Evolutionary conservation across 2,113 vertebrate genomes (phyloP), one percentile per base, ranked within the genome.

Genomic region (Xiphophorus couchianus): DNA sequence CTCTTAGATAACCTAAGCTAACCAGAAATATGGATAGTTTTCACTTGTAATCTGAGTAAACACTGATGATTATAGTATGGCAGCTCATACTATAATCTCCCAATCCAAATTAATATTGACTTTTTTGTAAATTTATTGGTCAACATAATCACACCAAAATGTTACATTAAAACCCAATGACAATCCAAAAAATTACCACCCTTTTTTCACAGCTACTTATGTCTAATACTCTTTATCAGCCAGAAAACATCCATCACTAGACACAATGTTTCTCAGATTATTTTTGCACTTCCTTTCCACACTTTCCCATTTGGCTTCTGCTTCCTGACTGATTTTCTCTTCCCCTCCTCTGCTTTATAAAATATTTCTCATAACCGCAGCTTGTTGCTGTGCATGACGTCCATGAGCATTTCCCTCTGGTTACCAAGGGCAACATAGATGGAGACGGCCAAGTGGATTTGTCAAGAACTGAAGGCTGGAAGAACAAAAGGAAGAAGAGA

Each of bases 401-500:
- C 87, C 74, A 74, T 76, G 83, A 83, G 90, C 88, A 86, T 90
- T 91, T 89, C 81, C 80, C 82, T 82, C 70, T 85, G 76, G 94
- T 95, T 92, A 92, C 94, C 93, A 94, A 72, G 92, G 93, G 93
- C 93, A 94, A 94, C 93, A 84, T 90, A 78, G 90, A 93, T 85
- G 80, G 82, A 89, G 80, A 89, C 77, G 83, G 88, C 91, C 86
- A 90, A 88, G 89, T 86, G 86, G 86, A 84, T 91, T 86, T 80
- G 72, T 84, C 81, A 84, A 86, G 85, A 86, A 90, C 80, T 82
- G 85, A 81, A 81, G 70, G 75, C 89, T 89, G 70, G 60, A 79
- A 71, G 82, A 86, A 86, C 78, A 92, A 86, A 90, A 84, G 81
- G 74, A 82, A 81, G 86, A 84, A 79, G 84, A 79, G 74, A 80